Evolutionary conservation across 2,888 invertebrate genomes (phyloP), one percentile per base, ranked within the genome.

Genomic region (Formica aserva): DNA sequence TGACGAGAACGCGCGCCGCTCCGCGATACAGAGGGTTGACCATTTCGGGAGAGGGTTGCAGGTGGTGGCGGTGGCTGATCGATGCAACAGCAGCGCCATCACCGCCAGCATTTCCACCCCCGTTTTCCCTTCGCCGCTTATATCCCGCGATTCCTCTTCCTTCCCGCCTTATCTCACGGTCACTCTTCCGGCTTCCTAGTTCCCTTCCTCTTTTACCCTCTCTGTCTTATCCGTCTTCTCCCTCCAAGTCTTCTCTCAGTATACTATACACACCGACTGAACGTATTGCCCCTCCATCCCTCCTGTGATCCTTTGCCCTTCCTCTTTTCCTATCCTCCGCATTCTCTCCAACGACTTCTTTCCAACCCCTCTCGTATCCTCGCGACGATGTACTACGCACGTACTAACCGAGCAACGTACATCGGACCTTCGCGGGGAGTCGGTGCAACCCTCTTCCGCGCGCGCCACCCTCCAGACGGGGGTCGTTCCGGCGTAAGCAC

Each of bases 41-140:
- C 89, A 88, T 91, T 88, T 91, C 89, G 90, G 89, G 90, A 90
- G 90, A 80, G 78, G 78, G 78, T 80, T 87, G 89, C 87, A 84
- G 89, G 89, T 84, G 90, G 92, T 89, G 92, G 91, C 89, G 90
- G 71, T 22, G 93, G 92, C 94, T 94, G 94, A 94, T 94, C 94
- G 93, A 94, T 94, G 93, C 93, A 93, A 93, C 92, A 91, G 89
- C 91, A 92, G 93, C 93, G 93, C 91, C 92, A 86, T 66, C 74
- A 63, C 63, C 82, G 69, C 86, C 82, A 72, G 67, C 85, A 74
- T 75, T 52, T 62, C 55, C 71, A 18, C 60, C n/a, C 18, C 69
- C 66, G 9, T 71, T 57, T 35, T 65, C 48, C 71, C 32, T 32
- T 55, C 82, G 60, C n/a, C 76, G 55, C 57, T 80, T 67, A n/a